Evolutionary conservation across 2,113 vertebrate genomes (phyloP).

Genomic region (Nibea albiflora): DNA sequence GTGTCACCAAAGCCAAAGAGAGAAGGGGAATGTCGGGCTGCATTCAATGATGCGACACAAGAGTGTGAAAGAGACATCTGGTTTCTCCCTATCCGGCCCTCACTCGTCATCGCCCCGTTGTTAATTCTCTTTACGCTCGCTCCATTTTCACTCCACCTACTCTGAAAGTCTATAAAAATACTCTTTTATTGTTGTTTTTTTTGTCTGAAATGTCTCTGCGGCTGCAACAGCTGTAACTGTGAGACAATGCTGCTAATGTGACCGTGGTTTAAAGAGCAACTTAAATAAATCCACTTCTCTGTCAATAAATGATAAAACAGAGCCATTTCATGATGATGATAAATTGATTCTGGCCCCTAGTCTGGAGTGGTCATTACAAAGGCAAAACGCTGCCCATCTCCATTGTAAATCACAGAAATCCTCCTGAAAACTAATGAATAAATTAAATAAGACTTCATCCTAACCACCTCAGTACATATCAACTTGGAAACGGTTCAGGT

Average conservation of each 20-base stretch:
- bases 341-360: background rate
- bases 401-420: conserved; percentile 18
- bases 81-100: conserved; percentile 41
- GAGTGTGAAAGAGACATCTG: conserved; percentile 78
- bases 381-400: conserved; percentile 1
- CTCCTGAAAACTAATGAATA: conserved; percentile 16
- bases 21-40: conserved; percentile 51
- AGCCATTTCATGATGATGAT: conserved; percentile 36
- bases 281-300: conserved; percentile 19
- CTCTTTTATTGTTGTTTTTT: conserved; percentile 4
- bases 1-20: conserved; percentile 59
- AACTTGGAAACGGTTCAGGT: background rate
- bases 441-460: conserved; percentile 5
- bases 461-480: too few relatives aligned
- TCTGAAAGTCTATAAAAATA: background rate
- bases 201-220: background rate
- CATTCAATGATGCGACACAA: conserved; percentile 58
- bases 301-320: conserved; percentile 29
- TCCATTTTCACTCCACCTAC: conserved; percentile 52
- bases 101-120: conserved; percentile 19
- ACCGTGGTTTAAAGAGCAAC: conserved; percentile 20
- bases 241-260: conserved; percentile 19
- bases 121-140: conserved; percentile 37
- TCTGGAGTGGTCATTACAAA: conserved; percentile 20
- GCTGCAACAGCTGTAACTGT: conserved; percentile 21